phyloP scores from a whole-genome alignment of 2,113 vertebrate genomes.

The Pantherophis guttatus region DNA sequence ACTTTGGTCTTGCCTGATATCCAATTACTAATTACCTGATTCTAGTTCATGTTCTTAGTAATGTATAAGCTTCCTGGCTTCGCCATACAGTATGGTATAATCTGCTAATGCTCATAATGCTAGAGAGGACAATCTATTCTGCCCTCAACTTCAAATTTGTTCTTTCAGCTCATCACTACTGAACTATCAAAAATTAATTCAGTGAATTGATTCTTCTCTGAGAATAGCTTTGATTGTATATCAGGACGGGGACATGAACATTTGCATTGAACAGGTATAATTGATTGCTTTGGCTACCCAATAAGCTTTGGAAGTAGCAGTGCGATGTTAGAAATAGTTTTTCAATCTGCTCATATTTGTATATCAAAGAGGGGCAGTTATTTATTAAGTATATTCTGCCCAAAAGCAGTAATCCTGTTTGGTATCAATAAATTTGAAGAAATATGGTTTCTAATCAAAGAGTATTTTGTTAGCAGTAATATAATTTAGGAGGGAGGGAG shows the following conservation, averaged over 20 bases:
- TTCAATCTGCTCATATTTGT: neutral
- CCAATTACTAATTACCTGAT: neutral
- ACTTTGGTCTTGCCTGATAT: neutral
- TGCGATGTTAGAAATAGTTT: neutral
- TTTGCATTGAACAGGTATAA: neutral
- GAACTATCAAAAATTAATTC: neutral
- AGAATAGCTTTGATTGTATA: neutral
- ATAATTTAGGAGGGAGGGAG: neutral
- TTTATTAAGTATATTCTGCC: neutral
- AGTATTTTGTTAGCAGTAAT: neutral
- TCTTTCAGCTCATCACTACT: neutral
- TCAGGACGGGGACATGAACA: neutral
- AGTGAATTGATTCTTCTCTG: neutral
- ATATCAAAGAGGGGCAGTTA: neutral
- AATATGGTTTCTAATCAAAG: constrained; percentile 5
- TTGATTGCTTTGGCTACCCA: neutral
- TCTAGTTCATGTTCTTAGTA: neutral
- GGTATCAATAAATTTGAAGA: neutral
- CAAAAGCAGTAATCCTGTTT: neutral
- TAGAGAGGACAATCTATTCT: neutral
- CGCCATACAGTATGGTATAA: neutral
- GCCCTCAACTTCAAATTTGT: neutral
- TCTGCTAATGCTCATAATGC: neutral
- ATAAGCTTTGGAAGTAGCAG: neutral
- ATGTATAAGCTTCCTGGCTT: neutral